Percentiles rank a stretch among this genome's conserved stretches.
These are phyloP conservation scores for Nipponacmea schrenckii DNA, from an alignment of 2,888 invertebrate genomes.

Conservation along the genomic window DNA sequence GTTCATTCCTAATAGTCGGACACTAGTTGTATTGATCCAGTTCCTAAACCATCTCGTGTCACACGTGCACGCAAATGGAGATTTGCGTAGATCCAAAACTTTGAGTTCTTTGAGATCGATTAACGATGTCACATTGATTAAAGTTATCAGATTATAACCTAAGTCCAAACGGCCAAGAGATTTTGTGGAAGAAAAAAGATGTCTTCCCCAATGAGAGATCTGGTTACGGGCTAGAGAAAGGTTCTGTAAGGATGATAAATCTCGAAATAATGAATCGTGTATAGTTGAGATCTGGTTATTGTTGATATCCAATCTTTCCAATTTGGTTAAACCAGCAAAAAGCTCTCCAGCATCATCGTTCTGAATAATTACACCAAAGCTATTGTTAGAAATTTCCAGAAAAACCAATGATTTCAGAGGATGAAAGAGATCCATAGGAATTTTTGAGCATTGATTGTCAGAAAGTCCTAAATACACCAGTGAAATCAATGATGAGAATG, in stretches of 20 bases:
- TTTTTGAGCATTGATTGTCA: constrained; percentile 36
- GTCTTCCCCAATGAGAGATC: constrained; percentile 16
- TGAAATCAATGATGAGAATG: constrained; percentile 35
- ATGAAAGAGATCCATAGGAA: constrained; percentile 39
- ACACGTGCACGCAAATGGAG: constrained; percentile 89
- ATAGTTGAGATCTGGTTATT: constrained; percentile 59
- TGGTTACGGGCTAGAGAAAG: constrained; percentile 19
- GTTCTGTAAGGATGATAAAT: constrained; percentile 2
- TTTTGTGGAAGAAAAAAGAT: constrained; percentile 16
- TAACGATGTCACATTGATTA: constrained; percentile 59
- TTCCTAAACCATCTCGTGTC: constrained; percentile 91
- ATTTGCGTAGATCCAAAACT: constrained; percentile 78
- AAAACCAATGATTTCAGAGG: constrained; percentile 33
- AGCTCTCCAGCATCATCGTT: constrained; percentile 35
- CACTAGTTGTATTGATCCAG: constrained; percentile 86
- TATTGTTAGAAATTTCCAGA: constrained; percentile 44
- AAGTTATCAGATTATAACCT: constrained; percentile 58
- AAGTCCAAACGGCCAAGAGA: constrained; percentile 46
- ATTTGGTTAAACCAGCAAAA: constrained; percentile 36
- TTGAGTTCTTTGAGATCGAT: constrained; percentile 78
- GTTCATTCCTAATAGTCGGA: constrained; percentile 26
- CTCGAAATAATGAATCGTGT: constrained; percentile 59
- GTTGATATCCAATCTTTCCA: constrained; percentile 51
- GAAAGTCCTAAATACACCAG: constrained; percentile 44
- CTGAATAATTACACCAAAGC: constrained; percentile 38